Percentiles rank a stretch among this genome's conserved stretches.
phyloP scores from a whole-genome alignment of 1,140 invertebrate species.

The Bombus vancouverensis region DNA sequence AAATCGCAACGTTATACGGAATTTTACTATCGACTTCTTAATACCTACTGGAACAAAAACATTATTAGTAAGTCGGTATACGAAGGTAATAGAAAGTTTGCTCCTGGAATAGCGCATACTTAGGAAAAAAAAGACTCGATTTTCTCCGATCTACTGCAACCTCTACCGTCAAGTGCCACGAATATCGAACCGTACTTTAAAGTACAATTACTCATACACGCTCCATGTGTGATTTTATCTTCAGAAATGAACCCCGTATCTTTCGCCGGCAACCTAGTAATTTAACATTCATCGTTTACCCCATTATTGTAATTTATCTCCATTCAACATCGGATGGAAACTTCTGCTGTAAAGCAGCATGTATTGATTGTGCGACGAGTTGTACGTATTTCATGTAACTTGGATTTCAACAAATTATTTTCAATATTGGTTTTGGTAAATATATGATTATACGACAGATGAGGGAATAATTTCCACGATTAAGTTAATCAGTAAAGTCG shows the following conservation, averaged over 20 bases:
- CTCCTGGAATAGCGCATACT: neutral
- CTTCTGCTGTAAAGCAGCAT: neutral
- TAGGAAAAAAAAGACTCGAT: neutral
- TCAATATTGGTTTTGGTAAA: neutral
- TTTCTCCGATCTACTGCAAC: neutral
- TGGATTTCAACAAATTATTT: neutral
- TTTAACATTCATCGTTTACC: neutral
- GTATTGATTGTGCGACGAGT: neutral
- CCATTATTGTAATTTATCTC: neutral
- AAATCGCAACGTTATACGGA: neutral
- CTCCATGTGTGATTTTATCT: neutral
- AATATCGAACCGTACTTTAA: neutral
- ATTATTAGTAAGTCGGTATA: slow-evolving; percentile 10
- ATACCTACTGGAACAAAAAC: neutral
- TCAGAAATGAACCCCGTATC: neutral
- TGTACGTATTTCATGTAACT: neutral
- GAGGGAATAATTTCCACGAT: too few relatives aligned
- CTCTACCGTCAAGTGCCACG: neutral
- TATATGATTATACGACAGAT: too few relatives aligned
- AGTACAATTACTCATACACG: neutral
- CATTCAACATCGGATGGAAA: neutral
- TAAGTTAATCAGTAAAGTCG: too few relatives aligned
- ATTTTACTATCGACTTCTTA: neutral
- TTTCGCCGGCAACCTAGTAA: neutral
- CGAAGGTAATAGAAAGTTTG: slow-evolving; percentile 11